Conservation (phyloP, 2,888 invertebrate species). For the Drosophila atripex region DNA sequence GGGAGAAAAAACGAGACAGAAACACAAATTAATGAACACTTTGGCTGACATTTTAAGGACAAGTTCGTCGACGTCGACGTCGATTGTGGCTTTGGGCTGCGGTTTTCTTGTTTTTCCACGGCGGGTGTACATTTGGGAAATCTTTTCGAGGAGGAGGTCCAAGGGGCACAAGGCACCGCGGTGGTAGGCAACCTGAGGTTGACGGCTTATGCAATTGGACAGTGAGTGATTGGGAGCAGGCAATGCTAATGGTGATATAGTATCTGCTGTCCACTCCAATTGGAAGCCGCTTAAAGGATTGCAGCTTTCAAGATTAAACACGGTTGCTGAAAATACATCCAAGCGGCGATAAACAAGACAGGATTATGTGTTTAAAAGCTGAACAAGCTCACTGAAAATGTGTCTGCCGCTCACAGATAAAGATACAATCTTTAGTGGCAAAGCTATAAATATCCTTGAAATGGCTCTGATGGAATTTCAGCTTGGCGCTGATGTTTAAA, state of each 20-base stretch:
- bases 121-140: conserved; percentile 13
- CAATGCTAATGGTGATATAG: conserved; percentile 40
- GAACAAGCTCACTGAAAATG: conserved; percentile 8
- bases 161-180: neutral
- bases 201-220: conserved; percentile 58
- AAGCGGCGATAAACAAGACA: conserved; percentile 16
- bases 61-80: conserved; percentile 66
- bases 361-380: conserved; percentile 26
- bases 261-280: conserved; percentile 29
- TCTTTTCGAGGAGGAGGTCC: conserved; percentile 5
- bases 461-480: neutral
- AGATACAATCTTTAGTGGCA: conserved; percentile 12
- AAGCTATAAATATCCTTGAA: conserved; percentile 17
- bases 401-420: conserved; percentile 3
- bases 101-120: conserved; percentile 27
- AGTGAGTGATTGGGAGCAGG: conserved; percentile 62
- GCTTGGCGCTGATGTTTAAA: neutral
- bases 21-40: conserved; percentile 79
- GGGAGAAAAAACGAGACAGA: conserved; percentile 44
- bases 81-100: conserved; percentile 45
- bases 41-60: conserved; percentile 79
- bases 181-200: conserved; percentile 35
- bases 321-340: conserved; percentile 33
- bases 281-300: conserved; percentile 44
- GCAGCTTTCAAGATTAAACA: conserved; percentile 17